Conservation (phyloP, 2,888 invertebrate species). For the Ochropleura leucogaster region DNA sequence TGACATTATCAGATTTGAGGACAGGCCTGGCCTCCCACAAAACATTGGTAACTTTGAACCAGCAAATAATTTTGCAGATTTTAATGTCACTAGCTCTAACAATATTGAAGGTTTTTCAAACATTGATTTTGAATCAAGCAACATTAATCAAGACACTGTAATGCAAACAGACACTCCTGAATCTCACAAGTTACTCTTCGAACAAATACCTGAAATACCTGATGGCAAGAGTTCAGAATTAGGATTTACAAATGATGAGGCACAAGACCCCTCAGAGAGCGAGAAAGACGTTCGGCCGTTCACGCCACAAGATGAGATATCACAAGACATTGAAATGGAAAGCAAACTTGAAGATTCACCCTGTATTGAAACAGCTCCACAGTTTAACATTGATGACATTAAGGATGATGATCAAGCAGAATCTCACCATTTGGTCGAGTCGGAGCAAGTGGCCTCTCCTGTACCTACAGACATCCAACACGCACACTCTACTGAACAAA, state of each 20-base stretch:
- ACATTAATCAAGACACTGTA: constrained; percentile 77
- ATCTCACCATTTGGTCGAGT: constrained; percentile 51
- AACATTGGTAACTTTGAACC: constrained; percentile 74
- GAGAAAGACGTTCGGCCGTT: constrained; percentile 77
- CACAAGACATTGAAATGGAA: constrained; percentile 83
- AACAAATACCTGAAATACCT: constrained; percentile 89
- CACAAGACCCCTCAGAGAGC: constrained; percentile 81
- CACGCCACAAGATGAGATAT: constrained; percentile 82
- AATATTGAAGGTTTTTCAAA: constrained; percentile 79
- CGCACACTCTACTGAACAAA: constrained; percentile 60
- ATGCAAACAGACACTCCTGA: constrained; percentile 87
- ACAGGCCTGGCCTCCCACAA: constrained; percentile 73
- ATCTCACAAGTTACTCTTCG: constrained; percentile 88
- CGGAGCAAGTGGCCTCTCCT: constrained; percentile 61
- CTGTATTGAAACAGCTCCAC: constrained; percentile 66
- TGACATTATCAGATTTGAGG: constrained; percentile 82
- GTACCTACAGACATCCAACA: constrained; percentile 56
- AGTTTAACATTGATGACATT: constrained; percentile 52
- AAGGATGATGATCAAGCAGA: constrained; percentile 53
- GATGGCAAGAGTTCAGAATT: constrained; percentile 88
- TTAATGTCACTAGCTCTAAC: constrained; percentile 73
- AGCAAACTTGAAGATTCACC: constrained; percentile 79
- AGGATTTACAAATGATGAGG: constrained; percentile 84
- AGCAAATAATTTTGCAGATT: constrained; percentile 79
- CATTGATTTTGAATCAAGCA: constrained; percentile 80